Conservation (phyloP, 2,113 vertebrate species). For the Tragelaphus scriptus region DNA sequence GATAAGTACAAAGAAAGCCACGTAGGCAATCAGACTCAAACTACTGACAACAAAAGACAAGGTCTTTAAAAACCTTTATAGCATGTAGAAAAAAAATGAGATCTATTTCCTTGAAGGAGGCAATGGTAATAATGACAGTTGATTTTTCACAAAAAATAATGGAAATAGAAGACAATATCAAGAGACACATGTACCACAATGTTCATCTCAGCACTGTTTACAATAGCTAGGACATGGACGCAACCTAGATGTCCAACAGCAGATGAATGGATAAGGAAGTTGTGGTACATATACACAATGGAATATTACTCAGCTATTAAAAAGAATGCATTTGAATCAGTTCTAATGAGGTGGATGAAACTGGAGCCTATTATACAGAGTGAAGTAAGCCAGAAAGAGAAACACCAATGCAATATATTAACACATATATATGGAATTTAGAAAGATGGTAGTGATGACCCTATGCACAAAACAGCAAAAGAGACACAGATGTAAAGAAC, state of each 20-base stretch:
- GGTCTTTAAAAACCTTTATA: background rate
- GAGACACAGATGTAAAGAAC: background rate
- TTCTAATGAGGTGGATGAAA: background rate
- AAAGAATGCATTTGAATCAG: background rate
- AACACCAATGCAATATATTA: background rate
- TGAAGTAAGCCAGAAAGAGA: background rate
- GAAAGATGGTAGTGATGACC: background rate
- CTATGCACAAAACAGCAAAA: background rate
- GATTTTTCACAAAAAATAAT: background rate
- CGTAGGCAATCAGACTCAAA: background rate
- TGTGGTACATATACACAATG: background rate
- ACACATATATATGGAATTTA: background rate
- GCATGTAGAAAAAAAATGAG: accelerated
- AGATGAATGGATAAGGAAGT: background rate
- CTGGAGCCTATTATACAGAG: background rate
- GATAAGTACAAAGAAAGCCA: background rate
- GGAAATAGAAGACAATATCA: background rate
- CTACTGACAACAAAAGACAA: background rate
- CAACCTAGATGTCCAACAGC: background rate
- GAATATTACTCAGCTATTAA: background rate
- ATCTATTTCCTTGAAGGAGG: background rate
- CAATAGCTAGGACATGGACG: background rate
- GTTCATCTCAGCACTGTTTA: background rate
- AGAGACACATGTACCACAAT: background rate
- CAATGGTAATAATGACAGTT: background rate